Base-by-base conservation (phyloP, 2,888 invertebrate genomes). In the Abrostola tripartita region DNA sequence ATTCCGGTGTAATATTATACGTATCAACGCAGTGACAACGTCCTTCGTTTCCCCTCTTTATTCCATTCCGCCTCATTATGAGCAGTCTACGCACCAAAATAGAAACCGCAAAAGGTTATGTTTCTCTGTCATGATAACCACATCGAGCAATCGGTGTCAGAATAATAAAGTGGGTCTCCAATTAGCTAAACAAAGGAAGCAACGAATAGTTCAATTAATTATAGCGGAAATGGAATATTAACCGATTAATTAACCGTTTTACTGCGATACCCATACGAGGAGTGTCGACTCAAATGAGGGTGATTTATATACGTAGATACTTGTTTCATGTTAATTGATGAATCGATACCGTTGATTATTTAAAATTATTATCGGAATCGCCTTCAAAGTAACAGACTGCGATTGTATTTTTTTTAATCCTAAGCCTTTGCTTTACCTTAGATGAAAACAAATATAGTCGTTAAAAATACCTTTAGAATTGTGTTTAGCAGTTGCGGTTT, bases 41-140 rank as follows among this genome's bases (percentile, higher is more conserved):
- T 67, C 63, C 62, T 68, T 66, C 42, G 36, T 64, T 65, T 66
- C 70, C 68, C 57, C 58, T 61, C 63, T 67, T 65, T 71, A 68
- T 72, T 74, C 67, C 54, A 77, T 70, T 72, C 62, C 52, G 53
- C 63, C 52, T 60, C 60, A 77, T 79, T 68, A 79, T 61, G 36
- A 59, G 52, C 64, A 57, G 61, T 47, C 55, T 59, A 56, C 55
- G 66, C 59, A 36, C 65, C 56, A 41, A 79, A 77, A 77, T 59
- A 75, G 56, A 65, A 71, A 72, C 79, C 78, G 63, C 78, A 76
- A 71, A 78, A 77, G 72, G 68, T 77, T 79, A 72, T 69, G 59
- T 72, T 57, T 40, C 66, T 56, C 61, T 61, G 75, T 68, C 72
- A 75, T 79, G 75, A 70, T 62, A 72, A 68, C 72, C 70, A 56